A percentile compares a stretch with the other conserved stretches of the same genome.
phyloP scores from a whole-genome alignment of 2,113 vertebrate species.

The Mesocricetus auratus region DNA sequence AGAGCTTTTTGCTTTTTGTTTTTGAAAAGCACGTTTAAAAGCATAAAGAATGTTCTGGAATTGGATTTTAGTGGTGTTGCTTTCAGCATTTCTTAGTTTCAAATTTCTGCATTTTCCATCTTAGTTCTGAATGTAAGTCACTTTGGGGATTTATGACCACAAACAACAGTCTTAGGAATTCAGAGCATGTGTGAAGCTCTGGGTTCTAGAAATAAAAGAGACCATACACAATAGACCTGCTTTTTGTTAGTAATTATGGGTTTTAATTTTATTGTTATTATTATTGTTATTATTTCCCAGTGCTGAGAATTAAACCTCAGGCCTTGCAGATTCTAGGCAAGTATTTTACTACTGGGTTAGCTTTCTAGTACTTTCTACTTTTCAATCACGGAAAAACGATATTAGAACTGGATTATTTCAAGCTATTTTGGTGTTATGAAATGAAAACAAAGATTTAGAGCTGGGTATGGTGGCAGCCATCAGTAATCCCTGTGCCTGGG shows the following conservation, averaged over 20 bases:
- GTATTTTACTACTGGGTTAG: not conserved
- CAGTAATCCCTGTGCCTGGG: not conserved
- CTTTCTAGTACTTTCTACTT: not conserved
- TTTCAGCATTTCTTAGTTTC: not conserved
- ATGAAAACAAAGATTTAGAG: conserved; percentile 33
- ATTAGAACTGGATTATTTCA: conserved; percentile 30
- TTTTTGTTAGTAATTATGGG: not conserved
- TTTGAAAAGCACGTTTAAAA: conserved; percentile 40
- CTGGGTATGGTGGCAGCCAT: not conserved
- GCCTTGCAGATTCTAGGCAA: not conserved
- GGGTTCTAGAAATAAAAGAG: not conserved
- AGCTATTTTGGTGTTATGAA: conserved; percentile 20
- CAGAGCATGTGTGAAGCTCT: not conserved
- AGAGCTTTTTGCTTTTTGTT: not conserved
- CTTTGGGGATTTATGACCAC: conserved; percentile 7
- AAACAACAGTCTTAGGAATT: not conserved
- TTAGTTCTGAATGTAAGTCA: conserved; percentile 27
- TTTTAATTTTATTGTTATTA: conserved; percentile 13
- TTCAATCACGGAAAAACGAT: conserved; percentile 9
- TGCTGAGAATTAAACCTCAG: not conserved
- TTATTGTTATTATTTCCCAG: not conserved
- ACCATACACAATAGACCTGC: not conserved
- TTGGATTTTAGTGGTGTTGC: not conserved
- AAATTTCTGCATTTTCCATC: conserved; percentile 38
- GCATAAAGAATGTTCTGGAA: conserved; percentile 12